Conservation (phyloP, 2,888 invertebrate species). For the Chrysodeixis includens region DNA sequence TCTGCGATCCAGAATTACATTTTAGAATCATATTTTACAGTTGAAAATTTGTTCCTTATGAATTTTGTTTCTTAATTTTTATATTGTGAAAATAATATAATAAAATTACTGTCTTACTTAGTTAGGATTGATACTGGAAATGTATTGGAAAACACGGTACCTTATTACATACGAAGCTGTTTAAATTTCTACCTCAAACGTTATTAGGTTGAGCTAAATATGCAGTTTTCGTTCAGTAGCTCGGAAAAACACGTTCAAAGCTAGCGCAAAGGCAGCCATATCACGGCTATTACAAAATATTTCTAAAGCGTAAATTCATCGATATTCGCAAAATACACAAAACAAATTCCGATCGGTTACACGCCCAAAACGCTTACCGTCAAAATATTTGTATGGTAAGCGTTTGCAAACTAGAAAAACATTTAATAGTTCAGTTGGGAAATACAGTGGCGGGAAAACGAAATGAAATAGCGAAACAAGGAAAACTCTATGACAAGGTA, state of each 20-base stretch:
- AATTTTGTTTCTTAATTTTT: not conserved
- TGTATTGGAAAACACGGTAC: too few species aligned
- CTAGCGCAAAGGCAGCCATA: not conserved
- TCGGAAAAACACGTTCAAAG: not conserved
- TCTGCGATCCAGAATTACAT: conserved; percentile 59
- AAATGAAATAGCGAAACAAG: conserved; percentile 61
- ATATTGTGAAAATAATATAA: not conserved
- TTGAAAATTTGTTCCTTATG: conserved; percentile 11
- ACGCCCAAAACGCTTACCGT: conserved; percentile 40
- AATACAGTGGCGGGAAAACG: conserved; percentile 51
- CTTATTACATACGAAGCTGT: too few species aligned
- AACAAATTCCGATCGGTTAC: conserved; percentile 25
- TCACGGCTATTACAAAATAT: not conserved
- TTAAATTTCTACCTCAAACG: too few species aligned
- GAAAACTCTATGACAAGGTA: conserved; percentile 63
- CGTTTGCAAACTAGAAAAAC: conserved; percentile 56
- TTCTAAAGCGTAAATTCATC: not conserved
- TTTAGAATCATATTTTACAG: conserved; percentile 39
- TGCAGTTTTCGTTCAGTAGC: not conserved
- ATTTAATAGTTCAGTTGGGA: conserved; percentile 65
- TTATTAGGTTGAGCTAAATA: not conserved
- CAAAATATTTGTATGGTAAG: conserved; percentile 52
- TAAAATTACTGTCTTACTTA: too few species aligned
- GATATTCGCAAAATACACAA: conserved; percentile 19
- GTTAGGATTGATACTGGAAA: too few species aligned